Base-by-base conservation (phyloP, 2,888 invertebrate species). In the Adelphocoris suturalis region DNA sequence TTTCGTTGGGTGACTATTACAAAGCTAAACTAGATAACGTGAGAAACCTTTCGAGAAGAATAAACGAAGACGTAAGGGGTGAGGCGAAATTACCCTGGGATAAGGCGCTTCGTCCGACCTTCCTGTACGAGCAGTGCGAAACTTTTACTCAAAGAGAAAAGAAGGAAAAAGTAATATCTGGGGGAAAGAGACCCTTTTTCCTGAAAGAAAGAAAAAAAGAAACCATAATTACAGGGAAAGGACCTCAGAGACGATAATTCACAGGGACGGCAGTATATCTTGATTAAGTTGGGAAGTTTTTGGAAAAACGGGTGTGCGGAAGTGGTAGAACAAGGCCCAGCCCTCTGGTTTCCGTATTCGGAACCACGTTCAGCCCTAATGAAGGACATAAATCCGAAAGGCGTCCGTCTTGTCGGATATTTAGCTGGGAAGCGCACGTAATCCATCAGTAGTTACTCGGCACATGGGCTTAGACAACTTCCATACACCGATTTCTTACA, bases 221-320 rank as follows among this genome's bases (percentile, higher is more conserved):
- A 27, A 23, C 68, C 68, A 68, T 23, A 12, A 23, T 68, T 68
- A 68, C 68, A 12, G 0, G 27, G 68, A 23, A 68, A 68, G 27
- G 68, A 68, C 68, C 68, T 23, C 23, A 11, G 57, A 57, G 68
- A 68, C 68, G 68, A 68, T 68, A 68, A 68, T 68, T 68, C 68
- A 68, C 23, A 4, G 9, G 68, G 68, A 23, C 11, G 68, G 68
- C 68, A 12, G 68, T 68, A 27, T 23, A 68, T 68, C 68, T 68
- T 68, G 68, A 68, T 68, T 68, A 68, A 68, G 23, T 68, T 68
- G 0, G 68, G 23, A 68, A 68, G 68, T 68, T 68, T 68, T 68
- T 68, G 23, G 68, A 68, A 68, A 68, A 68, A 68, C 68, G 12
- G 68, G 68, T 68, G 68, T 23, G 23, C 68, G 68, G 68, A 68